Percentiles rank a stretch among this genome's conserved stretches.
These are phyloP conservation scores for Rallus limicola DNA, from an alignment of 2,113 vertebrate species.

Conservation along the genomic window DNA sequence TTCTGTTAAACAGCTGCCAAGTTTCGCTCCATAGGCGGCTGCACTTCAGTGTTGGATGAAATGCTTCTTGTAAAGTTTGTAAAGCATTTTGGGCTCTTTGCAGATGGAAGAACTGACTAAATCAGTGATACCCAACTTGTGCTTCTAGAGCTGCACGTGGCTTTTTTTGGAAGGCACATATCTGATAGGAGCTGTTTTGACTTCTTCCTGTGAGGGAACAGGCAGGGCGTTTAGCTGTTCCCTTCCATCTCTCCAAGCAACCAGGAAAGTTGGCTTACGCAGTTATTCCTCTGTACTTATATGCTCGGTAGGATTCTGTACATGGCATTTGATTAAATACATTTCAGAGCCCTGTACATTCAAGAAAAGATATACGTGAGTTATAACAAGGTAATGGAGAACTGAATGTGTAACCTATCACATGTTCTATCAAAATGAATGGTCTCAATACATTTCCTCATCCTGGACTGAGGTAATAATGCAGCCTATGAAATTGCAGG, in stretches of 20 bases:
- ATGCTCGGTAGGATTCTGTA: neutral
- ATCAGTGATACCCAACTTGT: slow-evolving; percentile 56
- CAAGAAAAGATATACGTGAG: neutral
- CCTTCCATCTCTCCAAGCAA: slow-evolving; percentile 55
- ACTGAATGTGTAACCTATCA: neutral
- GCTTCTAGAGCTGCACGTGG: slow-evolving; percentile 51
- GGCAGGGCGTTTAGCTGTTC: slow-evolving; percentile 62
- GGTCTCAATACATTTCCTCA: neutral
- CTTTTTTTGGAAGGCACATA: slow-evolving; percentile 62
- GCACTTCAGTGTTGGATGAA: slow-evolving; percentile 50
- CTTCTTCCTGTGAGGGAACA: slow-evolving; percentile 62
- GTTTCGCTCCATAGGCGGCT: slow-evolving; percentile 36
- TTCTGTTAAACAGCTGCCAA: slow-evolving; percentile 62
- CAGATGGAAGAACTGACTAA: slow-evolving; percentile 68
- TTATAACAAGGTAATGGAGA: neutral
- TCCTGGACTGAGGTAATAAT: neutral
- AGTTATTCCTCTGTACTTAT: slow-evolving; percentile 37
- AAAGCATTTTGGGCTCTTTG: slow-evolving; percentile 57
- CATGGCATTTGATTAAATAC: slow-evolving; percentile 34
- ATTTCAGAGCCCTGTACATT: neutral
- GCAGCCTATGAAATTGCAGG: neutral
- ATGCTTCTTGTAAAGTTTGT: slow-evolving; percentile 58
- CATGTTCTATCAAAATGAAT: neutral
- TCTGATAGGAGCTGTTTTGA: slow-evolving; percentile 62
- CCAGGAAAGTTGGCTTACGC: slow-evolving; percentile 46